Base-by-base conservation (phyloP, 2,888 invertebrate species). In the Molorchus minor region DNA sequence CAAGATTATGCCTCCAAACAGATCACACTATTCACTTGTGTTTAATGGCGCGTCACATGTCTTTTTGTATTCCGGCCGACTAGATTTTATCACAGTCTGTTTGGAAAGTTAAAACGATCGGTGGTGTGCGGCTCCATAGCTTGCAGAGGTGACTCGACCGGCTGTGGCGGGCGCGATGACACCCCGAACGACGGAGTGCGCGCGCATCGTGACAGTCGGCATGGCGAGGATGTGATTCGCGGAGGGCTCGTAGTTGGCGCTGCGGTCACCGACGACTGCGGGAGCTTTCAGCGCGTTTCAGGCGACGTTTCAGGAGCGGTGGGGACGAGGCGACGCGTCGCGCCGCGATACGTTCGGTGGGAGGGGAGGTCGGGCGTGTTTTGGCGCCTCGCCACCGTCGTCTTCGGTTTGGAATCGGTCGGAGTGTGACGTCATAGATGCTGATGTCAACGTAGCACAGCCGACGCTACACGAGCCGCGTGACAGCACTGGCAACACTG, bases 91-190 rank as follows among this genome's bases (percentile, higher is more conserved):
- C 64, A 59, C 61, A 59, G 62, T 46, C 53, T 46, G 45, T 57
- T 53, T 25, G 15, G 25, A 38, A 38, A 19, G 51, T 36, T 36
- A 49, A 40, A 45, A 44, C 46, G 41, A 51, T 52, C 38, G 46
- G 56, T 53, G 56, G 61, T 61, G 61, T 60, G 60, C 58, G 58
- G 45, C 57, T 57, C 56, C 65, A 61, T 62, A 45, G 65, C 58
- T 56, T 60, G 51, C 56, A 45, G 47, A 56, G 62, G 62, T 57
- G 53, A 62, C 65, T 65, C 65, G 62, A 61, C 61, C 47, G 54
- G 25, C 36, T n/a, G n/a, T n/a, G 51, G 25, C 46, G 44, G 41
- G 57, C 36, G 55, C 30, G 30, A 64, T 56, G 60, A 47, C 55
- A 57, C 60, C 57, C 64, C 60, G 61, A 56, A 58, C 43, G 33